Conservation (phyloP, 2,888 invertebrate genomes). For the Chaetogeoica ovagalla region DNA sequence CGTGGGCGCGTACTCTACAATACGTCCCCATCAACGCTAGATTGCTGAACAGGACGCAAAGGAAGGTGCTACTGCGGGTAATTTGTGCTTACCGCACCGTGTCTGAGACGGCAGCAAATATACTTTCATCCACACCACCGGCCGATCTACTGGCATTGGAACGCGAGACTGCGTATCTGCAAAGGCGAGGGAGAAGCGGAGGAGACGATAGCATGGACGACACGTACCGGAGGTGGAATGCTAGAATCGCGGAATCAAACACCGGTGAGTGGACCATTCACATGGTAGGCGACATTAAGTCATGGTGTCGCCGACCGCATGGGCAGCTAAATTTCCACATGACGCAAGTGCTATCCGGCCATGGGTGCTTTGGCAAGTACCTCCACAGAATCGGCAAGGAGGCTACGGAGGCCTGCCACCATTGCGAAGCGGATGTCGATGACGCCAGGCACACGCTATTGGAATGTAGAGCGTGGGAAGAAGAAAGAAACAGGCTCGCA, state of each 20-base stretch:
- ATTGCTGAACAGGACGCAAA: neutral
- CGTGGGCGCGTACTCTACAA: neutral
- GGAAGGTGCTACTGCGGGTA: neutral
- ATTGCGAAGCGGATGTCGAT: neutral
- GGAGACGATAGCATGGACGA: too few species aligned
- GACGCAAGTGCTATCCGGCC: too few species aligned
- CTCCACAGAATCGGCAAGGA: too few species aligned
- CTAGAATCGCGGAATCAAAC: too few species aligned
- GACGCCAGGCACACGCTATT: neutral
- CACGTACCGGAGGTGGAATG: too few species aligned
- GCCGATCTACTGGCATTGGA: neutral
- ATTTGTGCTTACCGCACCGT: neutral
- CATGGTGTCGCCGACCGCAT: too few species aligned
- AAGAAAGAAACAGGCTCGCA: neutral
- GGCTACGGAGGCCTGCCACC: too few species aligned
- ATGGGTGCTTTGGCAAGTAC: too few species aligned
- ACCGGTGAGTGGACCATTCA: too few species aligned
- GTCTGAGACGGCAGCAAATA: neutral
- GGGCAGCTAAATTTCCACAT: too few species aligned
- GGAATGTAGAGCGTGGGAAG: neutral
- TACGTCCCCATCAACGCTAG: neutral
- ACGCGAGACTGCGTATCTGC: neutral
- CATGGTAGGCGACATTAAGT: too few species aligned
- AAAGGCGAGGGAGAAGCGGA: too few species aligned
- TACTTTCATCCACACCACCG: neutral